These are phyloP conservation scores for Aselliscus stoliczkanus DNA, from an alignment of 2,797 vertebrate species.

Conservation along the genomic window DNA sequence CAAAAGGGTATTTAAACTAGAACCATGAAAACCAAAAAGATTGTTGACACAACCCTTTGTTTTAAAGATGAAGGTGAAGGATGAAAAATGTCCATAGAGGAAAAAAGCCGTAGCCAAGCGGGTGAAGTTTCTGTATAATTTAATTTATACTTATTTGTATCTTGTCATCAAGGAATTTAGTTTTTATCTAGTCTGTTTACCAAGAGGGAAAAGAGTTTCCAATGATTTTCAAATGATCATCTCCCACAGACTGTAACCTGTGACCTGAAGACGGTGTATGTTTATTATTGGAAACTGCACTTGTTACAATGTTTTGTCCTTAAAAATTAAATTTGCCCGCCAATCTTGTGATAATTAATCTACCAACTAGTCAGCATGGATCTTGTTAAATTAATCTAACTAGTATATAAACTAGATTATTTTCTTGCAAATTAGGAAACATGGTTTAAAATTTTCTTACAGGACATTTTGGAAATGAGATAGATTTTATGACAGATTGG, in stretches of 20 bases:
- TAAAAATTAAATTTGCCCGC: slow-evolving; percentile 35
- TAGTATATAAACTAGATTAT: background rate
- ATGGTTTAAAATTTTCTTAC: slow-evolving; percentile 3
- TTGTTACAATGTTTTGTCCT: slow-evolving; percentile 15
- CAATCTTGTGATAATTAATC: slow-evolving; percentile 8
- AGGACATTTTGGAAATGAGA: slow-evolving; percentile 34
- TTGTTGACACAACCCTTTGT: slow-evolving; percentile 39
- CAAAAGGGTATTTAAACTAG: slow-evolving; percentile 60
- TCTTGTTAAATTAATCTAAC: slow-evolving; percentile 11
- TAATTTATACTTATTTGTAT: slow-evolving; percentile 33
- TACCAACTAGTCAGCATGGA: background rate
- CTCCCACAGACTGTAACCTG: background rate
- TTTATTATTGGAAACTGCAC: background rate
- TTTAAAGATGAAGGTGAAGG: slow-evolving; percentile 29
- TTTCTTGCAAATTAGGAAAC: background rate
- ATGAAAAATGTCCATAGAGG: background rate
- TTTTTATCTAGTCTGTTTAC: slow-evolving; percentile 42
- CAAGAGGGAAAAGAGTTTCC: background rate
- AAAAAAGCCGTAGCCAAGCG: background rate
- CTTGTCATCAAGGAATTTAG: slow-evolving; percentile 38
- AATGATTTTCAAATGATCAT: slow-evolving; percentile 33
- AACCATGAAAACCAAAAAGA: slow-evolving; percentile 24
- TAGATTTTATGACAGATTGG: background rate
- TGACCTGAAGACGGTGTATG: background rate
- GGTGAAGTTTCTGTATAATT: slow-evolving; percentile 30